A percentile compares a stretch with the other conserved stretches of the same genome.
phyloP scores from a whole-genome alignment of 92 coral and sea anemone species.

The Meandrina meandrites region DNA sequence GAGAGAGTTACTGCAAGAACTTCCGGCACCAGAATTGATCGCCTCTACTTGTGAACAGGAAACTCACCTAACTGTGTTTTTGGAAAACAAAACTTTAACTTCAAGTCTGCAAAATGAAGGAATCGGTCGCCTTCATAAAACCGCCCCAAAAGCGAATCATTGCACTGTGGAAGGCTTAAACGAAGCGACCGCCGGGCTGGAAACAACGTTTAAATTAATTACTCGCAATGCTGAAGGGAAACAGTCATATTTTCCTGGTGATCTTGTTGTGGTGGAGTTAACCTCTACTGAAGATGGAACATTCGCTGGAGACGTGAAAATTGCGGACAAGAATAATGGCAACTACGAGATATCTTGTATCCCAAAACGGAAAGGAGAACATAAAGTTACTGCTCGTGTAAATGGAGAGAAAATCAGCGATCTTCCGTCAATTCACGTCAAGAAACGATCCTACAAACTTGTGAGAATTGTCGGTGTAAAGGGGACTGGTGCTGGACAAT shows the following conservation, averaged over 20 bases:
- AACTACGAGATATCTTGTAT: not conserved
- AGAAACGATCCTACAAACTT: not conserved
- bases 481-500: not conserved
- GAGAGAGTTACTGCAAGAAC: not conserved
- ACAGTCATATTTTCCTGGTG: constrained; percentile 4
- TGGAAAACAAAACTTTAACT: not conserved
- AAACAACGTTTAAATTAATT: not conserved
- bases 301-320: not conserved
- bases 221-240: not conserved
- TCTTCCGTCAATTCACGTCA: not conserved
- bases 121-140: constrained; percentile 12
- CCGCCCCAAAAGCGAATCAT: not conserved
- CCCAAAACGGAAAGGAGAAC: not conserved
- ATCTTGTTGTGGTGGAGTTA: not conserved
- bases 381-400: not conserved
- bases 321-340: constrained; percentile 6
- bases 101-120: not conserved
- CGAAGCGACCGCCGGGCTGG: not conserved
- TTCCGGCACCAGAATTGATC: not conserved
- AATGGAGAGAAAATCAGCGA: not conserved
- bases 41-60: not conserved
- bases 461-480: not conserved
- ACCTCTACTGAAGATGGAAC: not conserved
- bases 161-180: not conserved
- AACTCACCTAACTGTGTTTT: not conserved